Conservation (phyloP, 2,113 vertebrate species). For the Phrynosoma platyrhinos region DNA sequence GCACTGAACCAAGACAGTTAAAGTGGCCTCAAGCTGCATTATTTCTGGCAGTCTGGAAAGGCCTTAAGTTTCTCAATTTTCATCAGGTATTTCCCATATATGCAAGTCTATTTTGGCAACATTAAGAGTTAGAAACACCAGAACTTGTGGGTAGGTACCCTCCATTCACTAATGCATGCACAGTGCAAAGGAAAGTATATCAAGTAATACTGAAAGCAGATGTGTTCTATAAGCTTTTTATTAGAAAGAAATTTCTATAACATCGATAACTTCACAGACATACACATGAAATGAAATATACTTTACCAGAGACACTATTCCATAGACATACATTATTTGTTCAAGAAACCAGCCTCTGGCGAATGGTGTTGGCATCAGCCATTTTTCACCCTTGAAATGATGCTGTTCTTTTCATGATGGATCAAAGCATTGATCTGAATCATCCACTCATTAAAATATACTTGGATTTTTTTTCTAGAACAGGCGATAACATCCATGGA, state of each 20-base stretch:
- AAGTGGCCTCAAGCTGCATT: no score
- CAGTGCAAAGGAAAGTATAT: background rate
- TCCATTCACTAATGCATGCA: background rate
- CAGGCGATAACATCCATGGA: slow-evolving; percentile 35
- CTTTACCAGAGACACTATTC: background rate
- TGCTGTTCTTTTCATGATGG: background rate
- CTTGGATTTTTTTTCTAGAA: background rate
- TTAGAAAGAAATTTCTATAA: background rate
- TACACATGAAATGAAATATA: background rate
- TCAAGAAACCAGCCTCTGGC: background rate
- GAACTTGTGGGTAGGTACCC: background rate
- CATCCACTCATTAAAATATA: background rate
- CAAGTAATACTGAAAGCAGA: background rate
- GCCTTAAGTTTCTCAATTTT: background rate
- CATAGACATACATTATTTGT: background rate
- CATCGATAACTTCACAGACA: background rate
- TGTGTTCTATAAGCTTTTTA: background rate
- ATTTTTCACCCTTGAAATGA: background rate
- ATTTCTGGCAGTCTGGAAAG: no score
- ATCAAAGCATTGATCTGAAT: background rate
- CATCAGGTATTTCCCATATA: background rate
- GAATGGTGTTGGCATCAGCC: slow-evolving; percentile 8
- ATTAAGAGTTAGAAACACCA: background rate
- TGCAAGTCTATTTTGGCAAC: background rate
- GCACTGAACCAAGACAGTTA: no score